Evolutionary conservation across 2,797 vertebrate species (phyloP).

Genomic region (Liasis olivaceus): DNA sequence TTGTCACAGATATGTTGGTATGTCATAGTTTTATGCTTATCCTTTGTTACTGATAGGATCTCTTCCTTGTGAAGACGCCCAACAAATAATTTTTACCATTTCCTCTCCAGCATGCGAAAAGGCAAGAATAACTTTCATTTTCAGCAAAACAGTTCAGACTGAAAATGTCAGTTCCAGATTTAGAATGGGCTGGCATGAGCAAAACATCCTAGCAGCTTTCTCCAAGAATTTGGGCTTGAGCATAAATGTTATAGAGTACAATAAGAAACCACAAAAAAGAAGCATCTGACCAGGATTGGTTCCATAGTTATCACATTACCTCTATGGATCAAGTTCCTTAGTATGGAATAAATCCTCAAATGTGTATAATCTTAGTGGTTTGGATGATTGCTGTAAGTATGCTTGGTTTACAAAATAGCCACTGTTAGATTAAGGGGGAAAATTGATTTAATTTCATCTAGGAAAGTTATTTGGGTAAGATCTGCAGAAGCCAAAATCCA

Average conservation of each 20-base stretch:
- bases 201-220: background rate
- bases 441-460: background rate
- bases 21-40: slow-evolving; percentile 24
- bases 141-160: background rate
- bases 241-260: background rate
- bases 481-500: background rate
- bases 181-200: background rate
- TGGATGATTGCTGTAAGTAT: background rate
- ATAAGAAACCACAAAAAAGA: background rate
- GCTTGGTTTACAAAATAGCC: background rate
- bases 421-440: background rate
- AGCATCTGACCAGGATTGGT: background rate
- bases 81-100: slow-evolving; percentile 10
- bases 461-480: background rate
- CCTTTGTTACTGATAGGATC: slow-evolving; percentile 25
- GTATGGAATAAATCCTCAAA: background rate
- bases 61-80: slow-evolving; percentile 52
- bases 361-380: background rate
- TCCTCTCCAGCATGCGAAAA: background rate
- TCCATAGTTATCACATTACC: background rate
- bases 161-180: background rate
- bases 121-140: background rate
- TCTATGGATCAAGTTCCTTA: background rate
- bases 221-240: background rate
- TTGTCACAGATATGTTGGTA: slow-evolving; percentile 31